A percentile compares a stretch with the other conserved stretches of the same genome.
phyloP scores from a whole-genome alignment of 2,888 invertebrate species.

The Apamea sordens region DNA sequence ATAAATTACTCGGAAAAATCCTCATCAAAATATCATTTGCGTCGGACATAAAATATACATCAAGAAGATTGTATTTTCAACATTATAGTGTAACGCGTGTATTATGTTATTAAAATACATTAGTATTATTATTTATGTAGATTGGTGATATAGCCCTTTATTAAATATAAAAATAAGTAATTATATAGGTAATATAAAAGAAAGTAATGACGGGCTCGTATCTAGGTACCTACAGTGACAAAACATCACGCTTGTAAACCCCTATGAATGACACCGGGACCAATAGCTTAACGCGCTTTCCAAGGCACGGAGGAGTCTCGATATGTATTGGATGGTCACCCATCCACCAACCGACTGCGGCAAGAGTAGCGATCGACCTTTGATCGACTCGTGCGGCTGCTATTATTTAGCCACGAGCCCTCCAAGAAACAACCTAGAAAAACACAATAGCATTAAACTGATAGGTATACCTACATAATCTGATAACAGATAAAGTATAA shows the following conservation, averaged over 20 bases:
- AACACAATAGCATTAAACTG: not conserved
- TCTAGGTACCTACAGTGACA: not conserved
- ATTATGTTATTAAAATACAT: constrained; percentile 13
- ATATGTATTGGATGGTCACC: too few species aligned
- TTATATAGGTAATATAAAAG: too few species aligned
- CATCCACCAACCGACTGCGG: not conserved
- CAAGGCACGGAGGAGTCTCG: too few species aligned
- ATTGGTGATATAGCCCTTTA: not conserved
- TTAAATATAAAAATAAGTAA: too few species aligned
- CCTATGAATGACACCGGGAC: too few species aligned
- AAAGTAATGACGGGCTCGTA: not conserved
- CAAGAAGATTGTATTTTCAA: constrained; percentile 30
- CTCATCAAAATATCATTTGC: constrained; percentile 52
- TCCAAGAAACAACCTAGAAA: not conserved
- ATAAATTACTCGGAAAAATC: constrained; percentile 31
- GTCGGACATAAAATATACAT: constrained; percentile 40
- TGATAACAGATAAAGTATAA: not conserved
- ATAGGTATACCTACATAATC: not conserved
- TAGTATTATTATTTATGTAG: constrained; percentile 1
- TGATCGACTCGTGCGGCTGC: too few species aligned
- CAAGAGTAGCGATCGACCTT: not conserved
- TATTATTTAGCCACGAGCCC: too few species aligned
- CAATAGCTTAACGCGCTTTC: too few species aligned
- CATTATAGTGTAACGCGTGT: not conserved
- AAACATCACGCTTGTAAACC: too few species aligned